These are phyloP conservation scores for Galeopsomyia nigrocyanea DNA, from an alignment of 2,888 invertebrate species.

Conservation along the genomic window DNA sequence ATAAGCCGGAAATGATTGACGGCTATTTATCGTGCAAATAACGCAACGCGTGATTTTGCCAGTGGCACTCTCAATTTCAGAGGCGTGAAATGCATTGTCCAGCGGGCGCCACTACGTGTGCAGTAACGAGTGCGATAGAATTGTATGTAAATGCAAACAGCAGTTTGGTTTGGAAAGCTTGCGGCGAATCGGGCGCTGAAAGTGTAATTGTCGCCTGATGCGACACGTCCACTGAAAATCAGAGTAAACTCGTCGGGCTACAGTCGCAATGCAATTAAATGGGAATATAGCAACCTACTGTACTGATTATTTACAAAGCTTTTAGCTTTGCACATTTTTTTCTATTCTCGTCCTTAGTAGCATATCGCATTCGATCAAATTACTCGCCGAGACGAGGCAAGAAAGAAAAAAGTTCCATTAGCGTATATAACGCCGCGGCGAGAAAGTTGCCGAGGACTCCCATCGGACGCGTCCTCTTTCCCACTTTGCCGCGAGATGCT, in stretches of 20 bases:
- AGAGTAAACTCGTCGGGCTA: no score
- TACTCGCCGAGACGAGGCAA: background rate
- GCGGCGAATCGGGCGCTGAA: no score
- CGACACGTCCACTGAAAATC: no score
- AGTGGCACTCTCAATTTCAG: no score
- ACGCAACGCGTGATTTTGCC: conserved; percentile 51
- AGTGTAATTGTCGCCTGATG: no score
- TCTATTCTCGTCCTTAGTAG: no score
- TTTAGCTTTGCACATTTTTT: background rate
- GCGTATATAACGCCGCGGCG: background rate
- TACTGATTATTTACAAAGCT: background rate
- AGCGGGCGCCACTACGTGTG: no score
- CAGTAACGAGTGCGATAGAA: conserved; percentile 14
- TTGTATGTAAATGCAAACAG: conserved; percentile 19
- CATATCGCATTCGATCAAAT: conserved; percentile 9
- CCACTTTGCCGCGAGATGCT: conserved; percentile 29
- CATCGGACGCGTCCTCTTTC: conserved; percentile 33
- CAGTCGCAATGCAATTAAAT: no score
- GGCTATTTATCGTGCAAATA: background rate
- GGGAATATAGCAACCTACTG: no score
- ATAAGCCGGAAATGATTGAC: background rate
- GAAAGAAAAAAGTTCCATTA: conserved; percentile 10
- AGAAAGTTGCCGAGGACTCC: conserved; percentile 7
- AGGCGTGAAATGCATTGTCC: no score
- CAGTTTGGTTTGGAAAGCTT: background rate